Conservation (phyloP, 1,140 invertebrate genomes). For the Caenorhabditis inopinata region DNA sequence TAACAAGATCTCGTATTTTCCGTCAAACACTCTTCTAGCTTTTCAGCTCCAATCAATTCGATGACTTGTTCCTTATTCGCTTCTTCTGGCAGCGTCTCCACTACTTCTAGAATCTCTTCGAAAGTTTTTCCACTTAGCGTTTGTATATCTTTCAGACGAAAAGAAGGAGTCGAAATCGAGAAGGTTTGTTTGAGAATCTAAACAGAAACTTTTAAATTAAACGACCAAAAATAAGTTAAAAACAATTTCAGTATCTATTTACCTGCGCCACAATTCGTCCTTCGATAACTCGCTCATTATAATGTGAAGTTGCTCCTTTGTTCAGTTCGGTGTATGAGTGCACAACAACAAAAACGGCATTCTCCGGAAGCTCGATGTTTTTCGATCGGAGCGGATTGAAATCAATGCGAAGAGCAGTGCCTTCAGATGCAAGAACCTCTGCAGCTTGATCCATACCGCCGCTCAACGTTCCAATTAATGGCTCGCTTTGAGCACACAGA, state of each 20-base stretch:
- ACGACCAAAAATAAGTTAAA: too few species aligned
- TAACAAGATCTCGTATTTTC: constrained; percentile 70
- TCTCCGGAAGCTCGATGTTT: constrained; percentile 78
- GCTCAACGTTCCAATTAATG: constrained; percentile 86
- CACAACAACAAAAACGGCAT: constrained; percentile 85
- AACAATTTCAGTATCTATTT: too few species aligned
- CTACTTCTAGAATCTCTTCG: constrained; percentile 73
- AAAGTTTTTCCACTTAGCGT: constrained; percentile 72
- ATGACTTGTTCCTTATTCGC: constrained; percentile 13
- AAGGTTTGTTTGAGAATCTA: constrained; percentile 41
- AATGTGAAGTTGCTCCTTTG: constrained; percentile 83
- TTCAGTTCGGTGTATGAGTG: constrained; percentile 86
- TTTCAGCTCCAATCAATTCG: constrained; percentile 11
- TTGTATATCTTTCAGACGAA: constrained; percentile 76
- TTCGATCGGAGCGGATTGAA: constrained; percentile 83
- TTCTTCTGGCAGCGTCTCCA: constrained; percentile 72
- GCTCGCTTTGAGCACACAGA: constrained; percentile 83
- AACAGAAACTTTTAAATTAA: constrained; percentile 46
- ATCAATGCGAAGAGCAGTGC: constrained; percentile 78
- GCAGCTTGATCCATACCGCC: constrained; percentile 98
- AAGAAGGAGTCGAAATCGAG: neutral
- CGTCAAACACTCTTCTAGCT: constrained; percentile 22
- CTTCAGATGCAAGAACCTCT: constrained; percentile 83
- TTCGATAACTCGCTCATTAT: constrained; percentile 89
- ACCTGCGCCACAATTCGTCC: constrained; percentile 85